Evolutionary conservation across 1,140 invertebrate genomes (phyloP).

Genomic region (Procambarus virginalis): DNA sequence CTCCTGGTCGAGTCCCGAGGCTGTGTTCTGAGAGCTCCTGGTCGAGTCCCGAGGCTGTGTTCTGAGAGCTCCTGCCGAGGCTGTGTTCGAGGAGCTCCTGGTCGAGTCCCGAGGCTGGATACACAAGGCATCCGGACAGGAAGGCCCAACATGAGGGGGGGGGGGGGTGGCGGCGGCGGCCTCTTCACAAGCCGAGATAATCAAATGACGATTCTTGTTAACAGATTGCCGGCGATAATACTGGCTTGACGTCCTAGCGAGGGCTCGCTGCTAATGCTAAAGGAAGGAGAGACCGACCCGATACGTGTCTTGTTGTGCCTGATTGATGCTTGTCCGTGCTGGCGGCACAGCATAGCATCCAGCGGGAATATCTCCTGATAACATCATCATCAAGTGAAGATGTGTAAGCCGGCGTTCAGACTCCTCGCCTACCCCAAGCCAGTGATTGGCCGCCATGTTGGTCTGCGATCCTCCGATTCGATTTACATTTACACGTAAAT

Average conservation of each 20-base stretch:
- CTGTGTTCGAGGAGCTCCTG: too few relatives aligned
- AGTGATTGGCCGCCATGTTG: neutral
- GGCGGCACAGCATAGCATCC: neutral
- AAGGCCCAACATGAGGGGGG: too few relatives aligned
- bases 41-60: too few relatives aligned
- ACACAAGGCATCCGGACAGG: too few relatives aligned
- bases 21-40: too few relatives aligned
- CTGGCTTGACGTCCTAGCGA: neutral
- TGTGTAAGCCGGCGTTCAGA: neutral
- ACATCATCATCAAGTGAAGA: neutral
- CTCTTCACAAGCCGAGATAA: constrained; percentile 2
- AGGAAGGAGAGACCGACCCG: neutral
- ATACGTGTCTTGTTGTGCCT: neutral
- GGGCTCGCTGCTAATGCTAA: neutral
- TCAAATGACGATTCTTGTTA: constrained; percentile 17
- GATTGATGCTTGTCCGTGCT: neutral
- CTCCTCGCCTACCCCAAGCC: neutral
- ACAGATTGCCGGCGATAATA: constrained; percentile 3
- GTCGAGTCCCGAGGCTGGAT: too few relatives aligned
- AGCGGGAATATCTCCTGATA: neutral
- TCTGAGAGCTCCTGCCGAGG: too few relatives aligned
- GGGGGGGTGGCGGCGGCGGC: neutral
- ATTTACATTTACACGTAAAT: neutral
- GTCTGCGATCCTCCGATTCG: neutral
- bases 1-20: too few relatives aligned